Base-by-base conservation (phyloP, 1,140 invertebrate species). In the Pomacea maculata region DNA sequence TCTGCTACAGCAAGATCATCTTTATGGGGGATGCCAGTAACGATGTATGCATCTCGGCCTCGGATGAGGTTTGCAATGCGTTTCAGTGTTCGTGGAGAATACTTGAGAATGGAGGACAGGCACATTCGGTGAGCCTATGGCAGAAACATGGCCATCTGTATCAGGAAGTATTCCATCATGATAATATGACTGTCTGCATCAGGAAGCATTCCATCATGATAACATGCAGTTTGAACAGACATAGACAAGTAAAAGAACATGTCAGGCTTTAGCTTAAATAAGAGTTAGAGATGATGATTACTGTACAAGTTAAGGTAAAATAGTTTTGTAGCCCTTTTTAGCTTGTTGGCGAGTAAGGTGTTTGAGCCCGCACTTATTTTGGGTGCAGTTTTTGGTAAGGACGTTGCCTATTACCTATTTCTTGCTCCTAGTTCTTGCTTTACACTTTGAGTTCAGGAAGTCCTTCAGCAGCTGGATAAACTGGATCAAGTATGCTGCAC, bases 1-100 rank as follows among this genome's bases (percentile, higher is more conserved):
- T 92, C 87, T 11, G 91, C 87, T 65, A 92, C 83, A 19, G 87
- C 86, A 71, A 92, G 80, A 79, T 92, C 91, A 86, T 92, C 91
- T 45, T 85, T 84, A 76, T 91, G 88, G 29, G 90, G 89, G 1
- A 91, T 81, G 25, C 90, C 88, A 4, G 90, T 87, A 79, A 92
- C 88, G 8, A 92, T 91, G 80, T 88, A 92, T 5, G 90, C 91
- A 65, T 91, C 88, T 63, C 90, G 83, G 12, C 91, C 91, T 76
- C 85, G 85, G 64, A 91, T 89, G 21, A 92, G 82, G 78, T 88
- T 87, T 79, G 89, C 88, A 2, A 92, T 89, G 71, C 91, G 82
- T 64, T 86, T 86, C 55, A 91, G 73, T 0, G 91, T 86, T 54
- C 86, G 80, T 11, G 90, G 90, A 83, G 90, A 91, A 83, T 92